Percentiles rank a stretch among this genome's conserved stretches.
Conservation (phyloP, 2,888 invertebrate genomes). For the Ophion slaviceki region DNA sequence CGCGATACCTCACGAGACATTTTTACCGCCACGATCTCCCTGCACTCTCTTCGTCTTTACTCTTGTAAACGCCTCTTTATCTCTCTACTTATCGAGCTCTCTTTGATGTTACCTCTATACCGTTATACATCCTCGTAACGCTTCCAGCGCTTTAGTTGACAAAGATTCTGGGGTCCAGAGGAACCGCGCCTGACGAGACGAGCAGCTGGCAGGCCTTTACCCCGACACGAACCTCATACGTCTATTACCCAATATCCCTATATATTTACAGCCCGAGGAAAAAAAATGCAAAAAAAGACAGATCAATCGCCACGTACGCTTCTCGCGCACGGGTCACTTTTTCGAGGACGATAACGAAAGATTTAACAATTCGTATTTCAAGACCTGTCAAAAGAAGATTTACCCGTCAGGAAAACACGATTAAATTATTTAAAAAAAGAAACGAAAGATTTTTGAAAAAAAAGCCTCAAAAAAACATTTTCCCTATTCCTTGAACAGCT, state of each 20-base stretch:
- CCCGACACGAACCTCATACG: conserved; percentile 6
- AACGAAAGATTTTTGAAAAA: conserved; percentile 26
- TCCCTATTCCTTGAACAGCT: conserved; percentile 59
- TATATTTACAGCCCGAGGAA: conserved; percentile 2
- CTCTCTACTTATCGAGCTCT: conserved; percentile 15
- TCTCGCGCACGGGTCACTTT: conserved; percentile 46
- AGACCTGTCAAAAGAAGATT: conserved; percentile 31
- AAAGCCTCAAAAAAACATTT: not conserved
- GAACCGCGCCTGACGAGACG: conserved; percentile 64
- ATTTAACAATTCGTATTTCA: conserved; percentile 24
- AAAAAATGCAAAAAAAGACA: conserved; percentile 32
- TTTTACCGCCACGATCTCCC: conserved; percentile 47
- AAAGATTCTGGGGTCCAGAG: conserved; percentile 68
- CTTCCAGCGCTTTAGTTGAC: conserved; percentile 80
- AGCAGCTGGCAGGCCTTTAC: conserved; percentile 59
- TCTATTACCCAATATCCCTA: conserved; percentile 11
- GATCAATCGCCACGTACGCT: conserved; percentile 65
- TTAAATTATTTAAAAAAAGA: conserved; percentile 10
- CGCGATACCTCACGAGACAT: conserved; percentile 41
- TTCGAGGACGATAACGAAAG: conserved; percentile 39
- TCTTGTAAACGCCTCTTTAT: conserved; percentile 49
- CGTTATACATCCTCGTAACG: conserved; percentile 69
- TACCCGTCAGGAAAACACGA: conserved; percentile 21
- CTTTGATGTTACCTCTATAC: conserved; percentile 11
- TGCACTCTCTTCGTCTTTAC: conserved; percentile 36